These are phyloP conservation scores for Pomatostomus ruficeps DNA, from an alignment of 2,113 vertebrate species.

Conservation along the genomic window DNA sequence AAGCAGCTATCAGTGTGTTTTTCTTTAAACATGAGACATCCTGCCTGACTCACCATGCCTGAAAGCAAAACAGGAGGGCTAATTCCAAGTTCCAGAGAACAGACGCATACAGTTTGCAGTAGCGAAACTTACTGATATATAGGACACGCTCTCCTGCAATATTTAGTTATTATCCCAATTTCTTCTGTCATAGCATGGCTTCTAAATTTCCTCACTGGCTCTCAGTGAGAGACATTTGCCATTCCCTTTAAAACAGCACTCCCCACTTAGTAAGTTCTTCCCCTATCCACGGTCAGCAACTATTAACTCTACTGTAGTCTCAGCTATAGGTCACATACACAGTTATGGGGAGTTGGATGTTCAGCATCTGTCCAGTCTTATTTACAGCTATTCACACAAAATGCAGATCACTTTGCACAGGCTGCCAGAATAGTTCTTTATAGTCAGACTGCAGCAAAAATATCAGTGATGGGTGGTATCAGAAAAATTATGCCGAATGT, in stretches of 20 bases:
- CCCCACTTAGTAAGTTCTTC: neutral
- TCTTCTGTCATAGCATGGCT: neutral
- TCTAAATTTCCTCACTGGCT: neutral
- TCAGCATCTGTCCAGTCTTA: neutral
- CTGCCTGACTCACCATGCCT: neutral
- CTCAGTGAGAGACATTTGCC: neutral
- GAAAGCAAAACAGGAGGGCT: neutral
- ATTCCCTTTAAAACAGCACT: neutral
- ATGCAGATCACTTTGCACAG: neutral
- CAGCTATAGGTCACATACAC: accelerated
- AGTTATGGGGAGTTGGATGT: neutral
- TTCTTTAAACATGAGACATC: neutral
- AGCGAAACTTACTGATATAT: neutral
- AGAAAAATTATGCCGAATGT: neutral
- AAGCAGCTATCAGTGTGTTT: neutral
- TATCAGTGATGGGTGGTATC: neutral
- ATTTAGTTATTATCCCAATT: neutral
- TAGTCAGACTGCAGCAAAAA: neutral
- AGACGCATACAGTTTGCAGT: neutral
- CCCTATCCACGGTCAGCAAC: neutral
- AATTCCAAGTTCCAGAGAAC: neutral
- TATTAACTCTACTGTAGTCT: neutral
- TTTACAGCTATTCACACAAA: neutral
- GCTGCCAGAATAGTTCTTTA: neutral
- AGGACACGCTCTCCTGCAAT: neutral